Percentiles rank a stretch among this genome's conserved stretches.
Conservation (phyloP, 2,888 invertebrate genomes). For the Gymnocheta viridis region DNA sequence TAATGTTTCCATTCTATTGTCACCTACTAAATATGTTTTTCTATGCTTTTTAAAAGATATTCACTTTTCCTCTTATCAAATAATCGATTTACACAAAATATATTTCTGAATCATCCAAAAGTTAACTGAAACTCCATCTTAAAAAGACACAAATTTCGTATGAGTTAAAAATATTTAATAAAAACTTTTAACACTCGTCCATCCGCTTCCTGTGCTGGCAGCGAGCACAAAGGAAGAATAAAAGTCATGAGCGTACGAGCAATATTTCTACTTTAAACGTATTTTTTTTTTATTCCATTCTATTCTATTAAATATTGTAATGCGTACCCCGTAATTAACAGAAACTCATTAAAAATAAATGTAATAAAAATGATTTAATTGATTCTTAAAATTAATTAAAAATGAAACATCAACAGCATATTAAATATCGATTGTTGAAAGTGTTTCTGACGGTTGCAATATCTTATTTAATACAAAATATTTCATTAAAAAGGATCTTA, state of each 20-base stretch:
- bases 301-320: background rate
- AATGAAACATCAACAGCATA: slow-evolving; percentile 5
- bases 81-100: no score
- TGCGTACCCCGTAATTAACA: background rate
- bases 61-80: no score
- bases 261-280: background rate
- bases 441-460: background rate
- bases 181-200: background rate
- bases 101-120: no score
- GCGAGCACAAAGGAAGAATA: background rate
- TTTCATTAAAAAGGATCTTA: background rate
- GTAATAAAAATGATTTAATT: background rate
- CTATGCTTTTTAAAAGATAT: no score
- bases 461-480: no score
- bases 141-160: background rate
- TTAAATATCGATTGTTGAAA: background rate
- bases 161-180: background rate
- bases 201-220: background rate
- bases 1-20: no score
- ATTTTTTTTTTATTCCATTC: background rate
- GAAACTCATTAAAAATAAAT: background rate
- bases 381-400: slow-evolving; percentile 24
- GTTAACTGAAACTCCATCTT: no score
- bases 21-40: no score
- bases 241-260: background rate